Base-by-base conservation (phyloP, 2,797 vertebrate species). In the Cyprinella venusta region DNA sequence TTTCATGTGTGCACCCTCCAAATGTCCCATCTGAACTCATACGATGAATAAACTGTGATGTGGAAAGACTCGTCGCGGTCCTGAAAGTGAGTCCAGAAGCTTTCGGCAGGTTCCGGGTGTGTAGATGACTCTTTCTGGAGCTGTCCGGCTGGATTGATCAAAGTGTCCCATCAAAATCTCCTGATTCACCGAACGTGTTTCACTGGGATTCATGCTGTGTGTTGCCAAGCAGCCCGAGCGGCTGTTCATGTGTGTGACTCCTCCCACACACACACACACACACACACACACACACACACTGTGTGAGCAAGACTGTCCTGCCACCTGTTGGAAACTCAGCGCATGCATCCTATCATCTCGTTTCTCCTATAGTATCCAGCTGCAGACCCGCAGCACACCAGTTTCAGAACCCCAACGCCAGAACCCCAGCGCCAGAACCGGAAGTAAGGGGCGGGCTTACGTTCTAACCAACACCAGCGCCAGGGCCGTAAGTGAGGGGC, bases 201-300 rank as follows among this genome's bases (percentile, higher is more conserved):
- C 45, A 80, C 40, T 78, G 63, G 76, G 74, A 87, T 54, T 68
- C 85, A 85, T 30, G 69, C 87, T 71, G 76, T 64, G 85, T 84
- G 88, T 89, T 89, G 87, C 88, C 81, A 87, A 84, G 88, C 85
- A 89, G 88, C 86, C 67, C 30, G 10, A 50, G 71, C 15, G 38
- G 30, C 67, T 64, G 80, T 83, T 81, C 74, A 18, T 18, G 56
- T 52, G 65, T 67, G 45, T 76, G 86, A 80, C 88, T 88, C 87
- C 88, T 59, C 88, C 88, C 81, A 18, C 56, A 63, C 24, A 42
- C 65, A 68, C 65, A 21, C 65, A 68, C 65, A 21, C 65, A 68
- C 15, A 19, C 36, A 68, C 33, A 38, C 33, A 21, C 64, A 38
- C 64, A 67, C 64, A 67, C 30, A 67, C 64, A 21, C 6, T 2